Evolutionary conservation across 2,113 vertebrate genomes (phyloP).

Genomic region (Oenanthe melanoleuca): DNA sequence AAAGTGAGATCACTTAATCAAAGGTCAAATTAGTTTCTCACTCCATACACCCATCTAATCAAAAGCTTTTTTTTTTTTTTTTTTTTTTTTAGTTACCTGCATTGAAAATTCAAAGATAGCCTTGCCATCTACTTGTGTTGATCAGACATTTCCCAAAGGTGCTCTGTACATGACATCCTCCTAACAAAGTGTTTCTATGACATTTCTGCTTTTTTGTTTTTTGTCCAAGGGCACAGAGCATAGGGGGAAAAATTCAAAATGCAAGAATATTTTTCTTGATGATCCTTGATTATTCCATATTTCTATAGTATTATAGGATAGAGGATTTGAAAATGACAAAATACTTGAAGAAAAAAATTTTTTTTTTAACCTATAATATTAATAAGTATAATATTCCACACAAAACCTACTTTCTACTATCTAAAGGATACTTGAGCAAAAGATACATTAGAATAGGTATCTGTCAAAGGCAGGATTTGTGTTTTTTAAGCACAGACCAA

Average conservation of each 20-base stretch:
- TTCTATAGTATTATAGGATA: not conserved
- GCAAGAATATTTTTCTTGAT: not conserved
- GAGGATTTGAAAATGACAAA: not conserved
- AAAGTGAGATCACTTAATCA: slow-evolving; percentile 56
- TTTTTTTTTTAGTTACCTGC: not conserved
- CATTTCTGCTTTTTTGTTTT: slow-evolving; percentile 21
- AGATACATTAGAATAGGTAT: not conserved
- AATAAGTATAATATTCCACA: not conserved
- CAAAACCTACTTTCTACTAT: not conserved
- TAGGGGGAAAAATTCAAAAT: not conserved
- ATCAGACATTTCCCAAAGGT: not conserved
- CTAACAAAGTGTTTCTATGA: not conserved
- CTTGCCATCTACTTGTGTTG: not conserved
- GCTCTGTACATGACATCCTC: not conserved
- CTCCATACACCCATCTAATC: slow-evolving; percentile 40
- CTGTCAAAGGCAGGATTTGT: not conserved
- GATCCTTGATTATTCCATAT: not conserved
- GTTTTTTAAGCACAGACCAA: not conserved
- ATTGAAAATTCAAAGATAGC: slow-evolving; percentile 18
- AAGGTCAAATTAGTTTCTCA: slow-evolving; percentile 62
- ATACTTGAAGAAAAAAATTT: not conserved
- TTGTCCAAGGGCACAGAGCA: slow-evolving; percentile 18
- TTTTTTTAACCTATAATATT: not conserved
- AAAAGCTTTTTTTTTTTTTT: not conserved
- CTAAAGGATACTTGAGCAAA: not conserved